Base-by-base conservation (phyloP, 2,888 invertebrate genomes). In the Apoda limacodes region DNA sequence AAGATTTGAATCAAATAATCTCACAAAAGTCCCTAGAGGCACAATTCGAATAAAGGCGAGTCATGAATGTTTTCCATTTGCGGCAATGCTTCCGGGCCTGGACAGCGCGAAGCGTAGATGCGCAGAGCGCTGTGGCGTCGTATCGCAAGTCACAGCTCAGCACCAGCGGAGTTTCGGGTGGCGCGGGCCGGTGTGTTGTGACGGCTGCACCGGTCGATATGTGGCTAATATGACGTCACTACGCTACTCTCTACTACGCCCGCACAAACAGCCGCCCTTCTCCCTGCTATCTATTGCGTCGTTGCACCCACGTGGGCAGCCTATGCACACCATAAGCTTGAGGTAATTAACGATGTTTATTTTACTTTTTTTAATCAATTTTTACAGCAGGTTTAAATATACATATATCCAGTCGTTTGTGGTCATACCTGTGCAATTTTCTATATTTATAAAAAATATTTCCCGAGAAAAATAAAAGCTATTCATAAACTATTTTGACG, bases 161-260 rank as follows among this genome's bases (percentile, higher is more conserved):
- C 25, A n/a, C n/a, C n/a, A n/a, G n/a, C n/a, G n/a, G n/a, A n/a
- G 24, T 12, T 23, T 25, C 31, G 32, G 38, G 9, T 12, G 17
- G 46, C 48, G 45, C 40, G 47, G 52, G 48, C 60, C 47, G 63
- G 69, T 57, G 63, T 74, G 71, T 75, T 76, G 54, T 78, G 74
- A 74, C 74, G 75, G 75, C 65, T 52, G 47, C 44, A 45, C 47
- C 59, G 71, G 67, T 75, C 74, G 74, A 74, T 72, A 74, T 50
- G 63, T 60, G 58, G 63, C 61, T 58, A 60, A 69, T 54, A 54
- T 76, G 76, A 80, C 80, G 78, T 76, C 80, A 78, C 65, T 75
- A 80, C 76, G 70, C 68, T 76, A 76, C 76, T 62, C 66, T 64
- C 50, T 43, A 43, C 54, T 52, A 26, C 41, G 13, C 32, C 22